Percentiles rank a stretch among this genome's conserved stretches.
phyloP scores from a whole-genome alignment of 2,797 vertebrate genomes.

The Periophthalmus magnuspinnatus region DNA sequence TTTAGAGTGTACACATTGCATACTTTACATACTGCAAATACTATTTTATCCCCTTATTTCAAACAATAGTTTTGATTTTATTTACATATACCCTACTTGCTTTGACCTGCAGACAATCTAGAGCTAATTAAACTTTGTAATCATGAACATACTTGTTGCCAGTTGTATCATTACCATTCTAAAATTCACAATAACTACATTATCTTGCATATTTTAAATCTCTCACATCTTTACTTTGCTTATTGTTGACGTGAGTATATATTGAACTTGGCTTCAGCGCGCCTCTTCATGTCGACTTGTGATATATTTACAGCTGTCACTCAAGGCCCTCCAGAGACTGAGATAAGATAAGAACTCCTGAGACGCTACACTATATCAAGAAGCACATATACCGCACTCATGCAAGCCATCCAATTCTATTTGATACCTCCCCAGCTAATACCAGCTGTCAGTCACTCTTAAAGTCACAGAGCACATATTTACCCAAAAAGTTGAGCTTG shows the following conservation, averaged over 20 bases:
- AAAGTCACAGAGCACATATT: conserved; percentile 73
- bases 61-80: neutral
- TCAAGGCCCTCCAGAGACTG: conserved; percentile 75
- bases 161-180: neutral
- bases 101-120: neutral
- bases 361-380: conserved; percentile 74
- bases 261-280: conserved; percentile 48
- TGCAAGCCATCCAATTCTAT: conserved; percentile 80
- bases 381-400: conserved; percentile 76
- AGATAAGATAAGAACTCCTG: conserved; percentile 68
- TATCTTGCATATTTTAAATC: neutral
- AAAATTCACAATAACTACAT: neutral
- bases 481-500: conserved; percentile 71
- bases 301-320: conserved; percentile 79
- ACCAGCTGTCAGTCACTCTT: conserved; percentile 78
- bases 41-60: neutral
- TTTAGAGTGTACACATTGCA: too few species aligned
- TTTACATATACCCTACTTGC: neutral
- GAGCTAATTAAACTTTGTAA: neutral
- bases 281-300: conserved; percentile 64
- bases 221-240: conserved; percentile 46
- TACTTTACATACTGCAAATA: neutral
- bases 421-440: conserved; percentile 79
- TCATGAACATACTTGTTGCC: neutral
- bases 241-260: conserved; percentile 61